Percentiles rank a stretch among this genome's conserved stretches.
These are phyloP conservation scores for Erebia aethiops DNA, from an alignment of 2,888 invertebrate genomes.

Conservation along the genomic window DNA sequence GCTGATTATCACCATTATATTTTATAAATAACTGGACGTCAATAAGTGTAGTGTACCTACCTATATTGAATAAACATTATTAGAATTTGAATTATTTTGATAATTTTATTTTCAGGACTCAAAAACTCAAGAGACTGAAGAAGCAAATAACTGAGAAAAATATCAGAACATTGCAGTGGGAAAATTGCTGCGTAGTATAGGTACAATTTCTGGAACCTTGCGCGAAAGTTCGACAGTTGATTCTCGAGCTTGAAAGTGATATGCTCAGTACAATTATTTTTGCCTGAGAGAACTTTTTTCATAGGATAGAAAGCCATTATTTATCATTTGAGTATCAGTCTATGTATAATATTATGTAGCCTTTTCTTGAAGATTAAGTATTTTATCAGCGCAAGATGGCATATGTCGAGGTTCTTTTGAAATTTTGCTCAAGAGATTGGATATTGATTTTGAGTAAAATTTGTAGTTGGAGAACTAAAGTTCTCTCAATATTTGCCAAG, in stretches of 20 bases:
- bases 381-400: no score
- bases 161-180: not conserved
- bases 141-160: constrained; percentile 2
- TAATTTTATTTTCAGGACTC: constrained; percentile 1
- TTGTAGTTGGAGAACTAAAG: not conserved
- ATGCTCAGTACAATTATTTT: not conserved
- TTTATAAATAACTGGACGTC: no score
- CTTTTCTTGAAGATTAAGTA: no score
- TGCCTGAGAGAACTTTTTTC: not conserved
- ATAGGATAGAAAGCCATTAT: not conserved
- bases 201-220: not conserved
- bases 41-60: no score
- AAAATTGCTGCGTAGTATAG: not conserved
- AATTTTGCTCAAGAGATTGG: not conserved
- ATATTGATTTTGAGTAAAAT: not conserved
- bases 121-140: not conserved
- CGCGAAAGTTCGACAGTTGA: not conserved
- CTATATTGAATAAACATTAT: no score
- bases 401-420: not conserved
- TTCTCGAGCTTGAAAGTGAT: not conserved
- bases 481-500: not conserved
- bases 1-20: no score
- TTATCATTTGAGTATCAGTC: not conserved
- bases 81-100: no score
- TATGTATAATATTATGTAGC: no score